These are phyloP conservation scores for Epizoanthus illoricatus DNA, from an alignment of 92 coral and sea anemone genomes.

Conservation along the genomic window DNA sequence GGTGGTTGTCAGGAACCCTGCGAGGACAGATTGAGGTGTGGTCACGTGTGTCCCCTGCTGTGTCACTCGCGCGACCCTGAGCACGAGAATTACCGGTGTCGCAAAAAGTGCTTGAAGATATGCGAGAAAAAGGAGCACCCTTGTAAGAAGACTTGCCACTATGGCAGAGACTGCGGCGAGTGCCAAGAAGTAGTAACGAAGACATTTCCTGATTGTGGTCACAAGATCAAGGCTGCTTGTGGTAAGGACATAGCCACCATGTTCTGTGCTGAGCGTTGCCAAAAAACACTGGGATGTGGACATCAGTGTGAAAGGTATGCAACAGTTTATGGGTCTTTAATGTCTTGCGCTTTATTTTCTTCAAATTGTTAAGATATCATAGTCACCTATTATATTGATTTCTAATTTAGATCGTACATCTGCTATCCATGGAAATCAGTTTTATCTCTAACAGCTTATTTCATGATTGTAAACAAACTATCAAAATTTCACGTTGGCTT, in stretches of 20 bases:
- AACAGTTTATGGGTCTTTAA: neutral
- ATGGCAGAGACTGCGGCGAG: constrained; percentile 38
- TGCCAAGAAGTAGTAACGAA: constrained; percentile 41
- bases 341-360: too few species aligned
- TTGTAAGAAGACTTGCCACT: constrained; percentile 63
- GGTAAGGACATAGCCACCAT: constrained; percentile 20
- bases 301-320: constrained; percentile 40
- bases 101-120: constrained; percentile 33
- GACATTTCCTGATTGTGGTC: constrained; percentile 56
- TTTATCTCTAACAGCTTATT: too few species aligned
- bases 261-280: constrained; percentile 49
- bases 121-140: constrained; percentile 50
- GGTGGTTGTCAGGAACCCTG: constrained; percentile 52
- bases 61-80: constrained; percentile 54
- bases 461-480: too few species aligned
- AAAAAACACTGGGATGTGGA: constrained; percentile 44
- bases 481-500: too few species aligned
- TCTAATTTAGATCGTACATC: too few species aligned
- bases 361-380: too few species aligned
- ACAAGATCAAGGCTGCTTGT: constrained; percentile 46
- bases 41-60: constrained; percentile 55
- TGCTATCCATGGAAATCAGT: too few species aligned
- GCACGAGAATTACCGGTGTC: constrained; percentile 35
- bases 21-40: constrained; percentile 59
- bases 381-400: too few species aligned